Percentiles rank a stretch among this genome's conserved stretches.
phyloP scores from a whole-genome alignment of 2,888 invertebrate species.

The Lasioglossum vierecki region DNA sequence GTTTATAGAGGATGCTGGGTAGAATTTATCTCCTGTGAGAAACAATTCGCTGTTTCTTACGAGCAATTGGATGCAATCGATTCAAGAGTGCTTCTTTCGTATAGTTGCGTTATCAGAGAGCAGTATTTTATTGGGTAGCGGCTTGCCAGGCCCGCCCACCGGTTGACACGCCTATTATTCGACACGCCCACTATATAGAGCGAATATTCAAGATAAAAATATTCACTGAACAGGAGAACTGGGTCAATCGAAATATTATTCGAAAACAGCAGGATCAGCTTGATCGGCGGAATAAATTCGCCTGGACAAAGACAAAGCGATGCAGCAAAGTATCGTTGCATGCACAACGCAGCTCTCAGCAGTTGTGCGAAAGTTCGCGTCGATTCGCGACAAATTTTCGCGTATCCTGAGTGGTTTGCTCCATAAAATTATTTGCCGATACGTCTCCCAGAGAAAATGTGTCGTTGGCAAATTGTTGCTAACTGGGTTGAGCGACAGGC shows the following conservation, averaged over 20 bases:
- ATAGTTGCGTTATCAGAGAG: neutral
- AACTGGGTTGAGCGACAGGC: slow-evolving; percentile 48
- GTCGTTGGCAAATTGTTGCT: slow-evolving; percentile 28
- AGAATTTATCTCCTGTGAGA: neutral
- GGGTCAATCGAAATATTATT: neutral
- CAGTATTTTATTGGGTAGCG: neutral
- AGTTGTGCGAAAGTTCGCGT: neutral
- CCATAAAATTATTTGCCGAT: slow-evolving; percentile 44
- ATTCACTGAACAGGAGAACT: neutral
- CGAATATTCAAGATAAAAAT: neutral
- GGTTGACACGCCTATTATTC: neutral
- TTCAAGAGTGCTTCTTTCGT: neutral
- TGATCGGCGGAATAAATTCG: neutral
- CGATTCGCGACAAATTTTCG: neutral
- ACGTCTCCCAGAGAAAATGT: slow-evolving; percentile 22
- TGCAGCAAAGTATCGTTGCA: neutral
- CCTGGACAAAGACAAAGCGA: neutral
- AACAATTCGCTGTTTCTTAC: neutral
- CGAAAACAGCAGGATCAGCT: neutral
- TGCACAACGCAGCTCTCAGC: neutral
- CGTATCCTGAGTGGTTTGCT: neutral
- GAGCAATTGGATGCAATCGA: neutral
- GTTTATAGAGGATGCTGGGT: neutral
- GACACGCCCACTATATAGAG: neutral
- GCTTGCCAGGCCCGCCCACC: neutral